Conservation (phyloP, 1,140 invertebrate genomes). For the Eulimnadia texana region DNA sequence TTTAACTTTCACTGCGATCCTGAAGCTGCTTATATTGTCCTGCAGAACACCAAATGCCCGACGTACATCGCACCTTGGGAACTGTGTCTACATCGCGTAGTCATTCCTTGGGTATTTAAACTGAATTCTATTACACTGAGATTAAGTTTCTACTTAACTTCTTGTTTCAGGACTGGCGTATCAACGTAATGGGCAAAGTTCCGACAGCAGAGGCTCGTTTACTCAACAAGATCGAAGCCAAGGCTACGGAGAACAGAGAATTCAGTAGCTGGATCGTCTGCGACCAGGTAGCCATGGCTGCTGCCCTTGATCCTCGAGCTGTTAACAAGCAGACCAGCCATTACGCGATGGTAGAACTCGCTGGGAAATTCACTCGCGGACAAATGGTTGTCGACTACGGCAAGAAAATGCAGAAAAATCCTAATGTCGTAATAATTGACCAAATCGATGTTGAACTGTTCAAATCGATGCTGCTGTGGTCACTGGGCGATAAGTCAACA, state of each 20-base stretch:
- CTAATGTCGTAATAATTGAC: slow-evolving; percentile 38
- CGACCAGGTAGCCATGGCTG: slow-evolving; percentile 39
- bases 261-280: slow-evolving; percentile 34
- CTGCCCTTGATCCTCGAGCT: slow-evolving; percentile 28
- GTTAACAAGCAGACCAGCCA: slow-evolving; percentile 26
- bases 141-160: too few relatives aligned
- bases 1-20: slow-evolving; percentile 51
- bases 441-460: slow-evolving; percentile 35
- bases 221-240: slow-evolving; percentile 37
- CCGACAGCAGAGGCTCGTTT: slow-evolving; percentile 32
- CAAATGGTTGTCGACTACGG: slow-evolving; percentile 43
- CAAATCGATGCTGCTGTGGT: slow-evolving; percentile 30
- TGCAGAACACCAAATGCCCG: slow-evolving; percentile 25
- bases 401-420: slow-evolving; percentile 22
- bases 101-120: slow-evolving; percentile 17
- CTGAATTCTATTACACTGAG: too few relatives aligned
- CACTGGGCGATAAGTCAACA: not conserved
- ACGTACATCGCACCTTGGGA: slow-evolving; percentile 27
- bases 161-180: slow-evolving; percentile 22
- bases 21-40: slow-evolving; percentile 41
- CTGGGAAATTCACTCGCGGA: slow-evolving; percentile 38
- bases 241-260: slow-evolving; percentile 24
- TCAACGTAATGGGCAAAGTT: slow-evolving; percentile 31
- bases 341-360: slow-evolving; percentile 40
- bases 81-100: slow-evolving; percentile 19